Evolutionary conservation across 1,140 invertebrate species (phyloP).

Genomic region (Dendrolimus kikuchii): DNA sequence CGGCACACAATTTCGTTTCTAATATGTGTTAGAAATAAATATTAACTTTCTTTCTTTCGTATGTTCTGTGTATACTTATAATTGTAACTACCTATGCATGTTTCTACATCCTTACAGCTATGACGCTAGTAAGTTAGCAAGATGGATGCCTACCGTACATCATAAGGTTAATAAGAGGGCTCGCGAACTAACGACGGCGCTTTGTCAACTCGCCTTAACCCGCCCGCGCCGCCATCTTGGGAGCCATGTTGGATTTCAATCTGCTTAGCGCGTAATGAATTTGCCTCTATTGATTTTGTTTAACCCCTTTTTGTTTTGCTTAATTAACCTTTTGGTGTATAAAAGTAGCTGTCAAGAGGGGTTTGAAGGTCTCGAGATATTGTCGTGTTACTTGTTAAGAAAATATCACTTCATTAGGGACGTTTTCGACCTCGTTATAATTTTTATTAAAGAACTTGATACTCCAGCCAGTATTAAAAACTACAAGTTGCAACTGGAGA

Average conservation of each 20-base stretch:
- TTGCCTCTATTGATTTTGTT: conserved; percentile 70
- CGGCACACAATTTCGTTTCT: too few species aligned
- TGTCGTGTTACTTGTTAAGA: conserved; percentile 11
- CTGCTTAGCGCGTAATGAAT: conserved; percentile 71
- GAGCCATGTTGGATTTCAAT: conserved; percentile 68
- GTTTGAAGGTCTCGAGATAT: conserved; percentile 24
- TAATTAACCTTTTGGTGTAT: conserved; percentile 66
- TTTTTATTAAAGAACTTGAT: too few species aligned
- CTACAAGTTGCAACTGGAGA: too few species aligned
- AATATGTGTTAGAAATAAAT: too few species aligned
- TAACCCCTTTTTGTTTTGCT: conserved; percentile 71
- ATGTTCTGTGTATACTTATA: too few species aligned
- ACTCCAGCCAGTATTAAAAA: too few species aligned
- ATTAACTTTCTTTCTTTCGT: too few species aligned
- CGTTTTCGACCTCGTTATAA: too few species aligned
- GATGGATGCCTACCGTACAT: conserved; percentile 64
- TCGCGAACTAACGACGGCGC: conserved; percentile 63
- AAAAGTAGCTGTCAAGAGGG: conserved; percentile 36
- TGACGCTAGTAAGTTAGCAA: conserved; percentile 25
- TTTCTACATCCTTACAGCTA: conserved; percentile 16
- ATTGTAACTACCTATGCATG: too few species aligned
- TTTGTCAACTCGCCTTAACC: conserved; percentile 67
- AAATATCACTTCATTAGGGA: too few species aligned
- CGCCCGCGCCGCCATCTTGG: conserved; percentile 55
- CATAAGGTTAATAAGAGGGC: conserved; percentile 71